Evolutionary conservation across 1,140 invertebrate species (phyloP), one percentile per base, ranked within the genome.

Genomic region (Stenopsyche tienmushanensis): DNA sequence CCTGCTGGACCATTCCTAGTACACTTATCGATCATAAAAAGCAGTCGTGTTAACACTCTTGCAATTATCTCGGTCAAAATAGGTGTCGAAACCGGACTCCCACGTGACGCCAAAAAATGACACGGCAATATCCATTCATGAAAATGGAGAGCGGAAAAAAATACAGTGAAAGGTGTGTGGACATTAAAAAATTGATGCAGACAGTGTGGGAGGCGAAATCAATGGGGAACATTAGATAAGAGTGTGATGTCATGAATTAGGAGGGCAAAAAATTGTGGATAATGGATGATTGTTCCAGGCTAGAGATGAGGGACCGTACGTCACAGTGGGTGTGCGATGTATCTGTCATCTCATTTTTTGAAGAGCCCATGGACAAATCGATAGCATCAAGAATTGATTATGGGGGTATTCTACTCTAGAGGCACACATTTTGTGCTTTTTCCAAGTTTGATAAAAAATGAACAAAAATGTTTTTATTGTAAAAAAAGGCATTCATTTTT

Each of bases 31-130:
- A 34, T 34, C 29, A 47, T 8, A 47, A 47, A 47, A 47, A 47
- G 10, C 5, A 47, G 44, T 47, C 5, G 44, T 18, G 17, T 47
- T 47, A 47, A 18, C 44, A 47, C 17, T 47, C 10, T 5, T 47
- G 44, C 44, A 47, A 47, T 47, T 47, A 47, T 47, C 44, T 47
- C 10, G 3, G n/a, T n/a, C n/a, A n/a, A n/a, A n/a, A n/a, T n/a
- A n/a, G 13, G 44, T 20, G 44, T 13, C 44, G 10, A 47, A 20
- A 47, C 10, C 7, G 5, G 10, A 47, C 44, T 47, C 44, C 44
- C 44, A 47, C 44, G 44, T 15, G 29, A 5, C 29, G 29, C 44
- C 10, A 18, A 47, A 47, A 47, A 15, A 47, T 47, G 10, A 47
- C 44, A 47, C 18, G 10, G 10, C 10, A 15, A 18, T 47, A 20